Conservation (phyloP, 2,113 vertebrate species). For the Protomyctophum bolini region DNA sequence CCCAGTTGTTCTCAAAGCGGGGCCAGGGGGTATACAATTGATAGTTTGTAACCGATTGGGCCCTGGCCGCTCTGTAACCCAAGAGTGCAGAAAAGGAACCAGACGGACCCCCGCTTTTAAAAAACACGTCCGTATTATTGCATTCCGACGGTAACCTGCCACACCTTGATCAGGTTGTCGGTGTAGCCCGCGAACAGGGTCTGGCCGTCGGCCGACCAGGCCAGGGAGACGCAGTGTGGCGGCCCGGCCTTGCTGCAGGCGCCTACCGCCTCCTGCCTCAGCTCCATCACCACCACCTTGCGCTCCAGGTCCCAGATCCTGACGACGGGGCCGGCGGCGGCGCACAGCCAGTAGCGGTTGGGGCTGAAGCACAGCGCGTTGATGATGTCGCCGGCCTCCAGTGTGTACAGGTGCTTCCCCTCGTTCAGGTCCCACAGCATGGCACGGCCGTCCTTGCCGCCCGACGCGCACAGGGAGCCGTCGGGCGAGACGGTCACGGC, state of each 20-base stretch:
- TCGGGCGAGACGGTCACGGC: slow-evolving; percentile 95
- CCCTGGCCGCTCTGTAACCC: no score
- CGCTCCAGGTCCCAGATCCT: slow-evolving; percentile 98
- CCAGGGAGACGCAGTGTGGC: slow-evolving; percentile 92
- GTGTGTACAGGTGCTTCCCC: slow-evolving; percentile 94
- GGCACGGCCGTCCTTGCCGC: slow-evolving; percentile 96
- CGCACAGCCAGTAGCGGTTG: slow-evolving; percentile 98
- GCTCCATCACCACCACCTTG: slow-evolving; percentile 97
- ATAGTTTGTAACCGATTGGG: no score
- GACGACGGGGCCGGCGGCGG: slow-evolving; percentile 95
- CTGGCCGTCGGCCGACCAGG: slow-evolving; percentile 98
- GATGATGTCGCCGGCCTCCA: slow-evolving; percentile 93
- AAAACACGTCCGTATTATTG: slow-evolving; percentile 77
- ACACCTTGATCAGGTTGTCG: slow-evolving; percentile 94
- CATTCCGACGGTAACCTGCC: slow-evolving; percentile 96
- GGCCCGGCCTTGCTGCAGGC: slow-evolving; percentile 97
- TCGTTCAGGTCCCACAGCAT: slow-evolving; percentile 99
- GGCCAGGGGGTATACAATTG: no score
- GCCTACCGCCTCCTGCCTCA: slow-evolving; percentile 96
- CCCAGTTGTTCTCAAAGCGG: no score
- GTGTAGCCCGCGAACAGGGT: slow-evolving; percentile 96
- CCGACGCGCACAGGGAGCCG: slow-evolving; percentile 95
- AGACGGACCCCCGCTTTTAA: slow-evolving; percentile 25
- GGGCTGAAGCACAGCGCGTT: slow-evolving; percentile 97
- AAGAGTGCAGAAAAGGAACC: no score